These are phyloP conservation scores for Protula sp. DNA, from an alignment of 2,888 invertebrate genomes.

Conservation along the genomic window DNA sequence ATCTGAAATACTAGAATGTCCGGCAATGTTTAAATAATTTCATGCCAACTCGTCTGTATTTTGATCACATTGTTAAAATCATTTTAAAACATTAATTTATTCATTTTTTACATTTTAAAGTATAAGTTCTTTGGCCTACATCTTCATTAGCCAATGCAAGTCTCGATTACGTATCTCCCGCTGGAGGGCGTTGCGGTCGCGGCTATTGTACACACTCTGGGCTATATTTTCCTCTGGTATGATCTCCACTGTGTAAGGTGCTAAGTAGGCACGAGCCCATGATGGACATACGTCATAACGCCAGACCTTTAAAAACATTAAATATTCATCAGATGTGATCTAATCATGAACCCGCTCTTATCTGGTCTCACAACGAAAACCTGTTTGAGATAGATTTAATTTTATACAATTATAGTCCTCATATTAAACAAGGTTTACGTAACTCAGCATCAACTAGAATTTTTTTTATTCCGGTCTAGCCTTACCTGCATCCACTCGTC, in stretches of 20 bases:
- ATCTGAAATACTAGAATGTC: too few relatives aligned
- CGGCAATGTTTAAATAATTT: too few relatives aligned
- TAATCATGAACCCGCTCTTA: too few relatives aligned
- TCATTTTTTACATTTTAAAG: too few relatives aligned
- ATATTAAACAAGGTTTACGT: not conserved
- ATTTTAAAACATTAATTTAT: too few relatives aligned
- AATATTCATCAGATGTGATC: too few relatives aligned
- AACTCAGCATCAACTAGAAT: not conserved
- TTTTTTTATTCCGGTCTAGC: too few relatives aligned
- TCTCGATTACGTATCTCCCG: slow-evolving; percentile 28
- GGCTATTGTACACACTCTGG: slow-evolving; percentile 20
- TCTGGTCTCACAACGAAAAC: too few relatives aligned
- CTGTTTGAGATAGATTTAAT: not conserved
- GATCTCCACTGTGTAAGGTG: slow-evolving; percentile 20
- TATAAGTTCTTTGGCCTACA: too few relatives aligned
- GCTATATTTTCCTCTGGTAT: slow-evolving; percentile 13
- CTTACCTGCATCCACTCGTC: too few relatives aligned
- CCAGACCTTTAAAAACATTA: slow-evolving; percentile 18
- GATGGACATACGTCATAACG: slow-evolving; percentile 23
- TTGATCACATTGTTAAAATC: too few relatives aligned
- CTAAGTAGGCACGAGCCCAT: slow-evolving; percentile 24
- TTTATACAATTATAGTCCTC: not conserved
- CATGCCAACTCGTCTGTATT: too few relatives aligned
- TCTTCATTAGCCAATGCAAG: slow-evolving; percentile 27
- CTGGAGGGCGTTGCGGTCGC: slow-evolving; percentile 25